A percentile compares a stretch with the other conserved stretches of the same genome.
phyloP scores from a whole-genome alignment of 2,797 vertebrate genomes.

The Jordanella pulchra region DNA sequence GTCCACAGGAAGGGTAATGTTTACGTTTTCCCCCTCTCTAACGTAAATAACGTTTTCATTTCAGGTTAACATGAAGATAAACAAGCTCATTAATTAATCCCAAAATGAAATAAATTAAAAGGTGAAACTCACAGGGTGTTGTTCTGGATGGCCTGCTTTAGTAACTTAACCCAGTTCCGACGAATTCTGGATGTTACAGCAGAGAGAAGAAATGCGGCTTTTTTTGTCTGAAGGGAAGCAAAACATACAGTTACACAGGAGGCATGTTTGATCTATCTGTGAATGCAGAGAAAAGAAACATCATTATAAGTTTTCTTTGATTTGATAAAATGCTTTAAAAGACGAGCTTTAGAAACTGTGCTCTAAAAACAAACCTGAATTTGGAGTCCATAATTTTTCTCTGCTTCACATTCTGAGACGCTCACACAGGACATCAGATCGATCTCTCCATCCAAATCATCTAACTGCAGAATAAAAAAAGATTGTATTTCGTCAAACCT shows the following conservation, averaged over 20 bases:
- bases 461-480: conserved; percentile 79
- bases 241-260: conserved; percentile 58
- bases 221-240: conserved; percentile 84
- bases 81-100: background rate
- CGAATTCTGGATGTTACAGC: conserved; percentile 94
- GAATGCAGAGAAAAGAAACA: conserved; percentile 1
- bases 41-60: background rate
- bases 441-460: conserved; percentile 90
- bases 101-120: background rate
- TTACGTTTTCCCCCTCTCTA: background rate
- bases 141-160: conserved; percentile 86
- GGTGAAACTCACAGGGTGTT: conserved; percentile 82
- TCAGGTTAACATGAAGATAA: background rate
- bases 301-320: conserved; percentile 21
- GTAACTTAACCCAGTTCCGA: conserved; percentile 93
- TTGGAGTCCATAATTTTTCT: conserved; percentile 94
- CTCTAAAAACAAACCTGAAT: conserved; percentile 82
- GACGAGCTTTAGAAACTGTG: conserved; percentile 10
- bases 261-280: conserved; percentile 52
- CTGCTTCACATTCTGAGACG: conserved; percentile 87
- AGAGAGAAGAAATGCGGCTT: conserved; percentile 88
- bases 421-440: conserved; percentile 84
- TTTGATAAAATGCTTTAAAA: conserved; percentile 18
- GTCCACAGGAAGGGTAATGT: too few relatives aligned
- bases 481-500: background rate